Conservation (phyloP, 2,888 invertebrate species). For the Acheta domesticus region DNA sequence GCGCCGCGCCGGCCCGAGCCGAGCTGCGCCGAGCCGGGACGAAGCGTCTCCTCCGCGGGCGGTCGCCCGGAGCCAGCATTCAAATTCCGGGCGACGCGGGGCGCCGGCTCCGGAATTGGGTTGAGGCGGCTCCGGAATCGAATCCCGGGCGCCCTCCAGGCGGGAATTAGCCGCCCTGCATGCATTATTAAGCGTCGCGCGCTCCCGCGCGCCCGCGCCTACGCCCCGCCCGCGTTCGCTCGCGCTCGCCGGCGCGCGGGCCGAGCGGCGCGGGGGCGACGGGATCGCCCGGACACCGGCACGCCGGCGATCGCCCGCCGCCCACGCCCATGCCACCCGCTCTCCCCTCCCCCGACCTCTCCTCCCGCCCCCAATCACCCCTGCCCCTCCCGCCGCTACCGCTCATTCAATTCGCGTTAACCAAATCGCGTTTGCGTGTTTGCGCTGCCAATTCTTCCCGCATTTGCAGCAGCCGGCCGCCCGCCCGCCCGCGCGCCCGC, state of each 20-base stretch:
- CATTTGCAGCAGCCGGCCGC: background rate
- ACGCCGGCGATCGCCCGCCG: too few relatives aligned
- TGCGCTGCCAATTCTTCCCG: constrained; percentile 18
- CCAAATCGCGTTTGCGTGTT: background rate
- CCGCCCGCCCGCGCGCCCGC: too few relatives aligned
- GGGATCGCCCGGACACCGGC: too few relatives aligned
- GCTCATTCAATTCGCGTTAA: background rate
- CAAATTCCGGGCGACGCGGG: background rate
- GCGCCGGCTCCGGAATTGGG: background rate
- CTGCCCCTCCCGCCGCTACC: background rate
- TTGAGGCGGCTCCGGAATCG: constrained; percentile 4
- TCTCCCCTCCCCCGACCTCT: too few relatives aligned
- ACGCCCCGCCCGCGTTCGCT: too few relatives aligned
- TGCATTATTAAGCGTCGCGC: constrained; percentile 3
- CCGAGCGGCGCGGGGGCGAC: too few relatives aligned
- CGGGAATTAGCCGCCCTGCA: constrained; percentile 8
- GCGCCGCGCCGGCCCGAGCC: too few relatives aligned
- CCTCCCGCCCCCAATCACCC: too few relatives aligned
- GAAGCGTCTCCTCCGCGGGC: background rate
- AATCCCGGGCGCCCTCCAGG: background rate
- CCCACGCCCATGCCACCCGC: too few relatives aligned
- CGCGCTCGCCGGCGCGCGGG: too few relatives aligned
- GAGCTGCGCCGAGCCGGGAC: too few relatives aligned
- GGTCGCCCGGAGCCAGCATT: background rate
- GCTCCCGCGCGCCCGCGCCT: too few relatives aligned